These are phyloP conservation scores for Melipona quadrifasciata DNA, from an alignment of 1,140 invertebrate genomes.

Conservation along the genomic window DNA sequence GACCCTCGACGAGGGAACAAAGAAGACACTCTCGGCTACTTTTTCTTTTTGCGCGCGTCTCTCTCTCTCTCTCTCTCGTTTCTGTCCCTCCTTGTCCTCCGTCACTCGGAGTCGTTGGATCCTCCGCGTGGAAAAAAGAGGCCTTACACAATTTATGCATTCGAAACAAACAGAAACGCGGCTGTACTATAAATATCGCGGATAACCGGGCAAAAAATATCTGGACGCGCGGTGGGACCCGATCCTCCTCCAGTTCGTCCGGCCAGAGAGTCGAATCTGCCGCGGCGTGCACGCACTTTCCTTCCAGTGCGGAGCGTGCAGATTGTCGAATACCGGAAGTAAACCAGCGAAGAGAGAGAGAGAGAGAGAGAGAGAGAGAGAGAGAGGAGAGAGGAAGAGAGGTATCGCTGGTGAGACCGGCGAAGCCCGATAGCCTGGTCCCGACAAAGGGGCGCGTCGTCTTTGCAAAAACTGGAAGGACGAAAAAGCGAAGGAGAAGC, in stretches of 20 bases:
- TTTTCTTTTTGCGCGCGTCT: not conserved
- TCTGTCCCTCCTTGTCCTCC: too few species aligned
- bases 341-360: not conserved
- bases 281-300: not conserved
- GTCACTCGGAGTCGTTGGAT: not conserved
- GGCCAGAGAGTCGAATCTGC: constrained; percentile 1
- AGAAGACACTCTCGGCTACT: constrained; percentile 2
- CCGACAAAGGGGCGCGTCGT: constrained; percentile 10
- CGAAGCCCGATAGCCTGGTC: not conserved
- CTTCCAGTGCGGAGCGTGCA: not conserved
- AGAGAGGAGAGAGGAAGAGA: not conserved
- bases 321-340: constrained; percentile 42
- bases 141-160: constrained; percentile 37
- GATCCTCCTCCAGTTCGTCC: not conserved
- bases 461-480: constrained; percentile 4
- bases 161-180: constrained; percentile 38
- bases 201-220: constrained; percentile 31
- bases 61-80: too few species aligned
- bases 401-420: not conserved
- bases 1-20: constrained; percentile 27
- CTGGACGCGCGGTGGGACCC: not conserved
- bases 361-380: not conserved
- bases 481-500: constrained; percentile 9
- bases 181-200: constrained; percentile 39
- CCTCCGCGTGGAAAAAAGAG: constrained; percentile 9